phyloP scores from a whole-genome alignment of 2,888 invertebrate species.

The Schizaphis graminum region DNA sequence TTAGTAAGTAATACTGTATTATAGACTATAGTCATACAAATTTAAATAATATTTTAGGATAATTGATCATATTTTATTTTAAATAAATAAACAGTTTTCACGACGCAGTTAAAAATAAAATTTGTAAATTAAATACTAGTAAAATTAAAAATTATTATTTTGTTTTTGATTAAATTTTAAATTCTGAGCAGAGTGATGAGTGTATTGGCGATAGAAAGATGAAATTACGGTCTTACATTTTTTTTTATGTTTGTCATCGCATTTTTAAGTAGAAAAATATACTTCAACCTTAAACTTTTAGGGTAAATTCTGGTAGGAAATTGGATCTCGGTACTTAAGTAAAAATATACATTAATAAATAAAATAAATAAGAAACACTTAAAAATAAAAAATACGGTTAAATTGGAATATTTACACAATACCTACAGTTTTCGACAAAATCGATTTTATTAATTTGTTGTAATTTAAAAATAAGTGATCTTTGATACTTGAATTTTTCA shows the following conservation, averaged over 20 bases:
- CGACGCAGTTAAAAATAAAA: background rate
- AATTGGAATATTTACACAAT: background rate
- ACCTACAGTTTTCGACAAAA: background rate
- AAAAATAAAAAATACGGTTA: background rate
- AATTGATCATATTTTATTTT: background rate
- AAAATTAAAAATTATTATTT: background rate
- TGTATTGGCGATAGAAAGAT: no score
- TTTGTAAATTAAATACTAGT: background rate
- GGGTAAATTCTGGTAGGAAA: background rate
- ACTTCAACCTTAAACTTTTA: background rate
- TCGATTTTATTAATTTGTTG: background rate
- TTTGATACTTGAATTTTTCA: background rate
- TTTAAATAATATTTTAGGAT: background rate
- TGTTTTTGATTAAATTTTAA: background rate
- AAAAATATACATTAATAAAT: background rate
- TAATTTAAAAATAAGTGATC: no score
- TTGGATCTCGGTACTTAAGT: background rate
- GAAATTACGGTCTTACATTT: background rate
- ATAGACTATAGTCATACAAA: background rate
- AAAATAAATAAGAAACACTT: background rate
- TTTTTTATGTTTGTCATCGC: background rate
- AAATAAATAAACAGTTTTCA: background rate
- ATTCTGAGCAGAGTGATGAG: background rate
- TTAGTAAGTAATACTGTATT: background rate
- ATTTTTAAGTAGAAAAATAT: background rate